Conservation (phyloP, 2,797 vertebrate genomes). For the Orientallactaga sibirica region DNA sequence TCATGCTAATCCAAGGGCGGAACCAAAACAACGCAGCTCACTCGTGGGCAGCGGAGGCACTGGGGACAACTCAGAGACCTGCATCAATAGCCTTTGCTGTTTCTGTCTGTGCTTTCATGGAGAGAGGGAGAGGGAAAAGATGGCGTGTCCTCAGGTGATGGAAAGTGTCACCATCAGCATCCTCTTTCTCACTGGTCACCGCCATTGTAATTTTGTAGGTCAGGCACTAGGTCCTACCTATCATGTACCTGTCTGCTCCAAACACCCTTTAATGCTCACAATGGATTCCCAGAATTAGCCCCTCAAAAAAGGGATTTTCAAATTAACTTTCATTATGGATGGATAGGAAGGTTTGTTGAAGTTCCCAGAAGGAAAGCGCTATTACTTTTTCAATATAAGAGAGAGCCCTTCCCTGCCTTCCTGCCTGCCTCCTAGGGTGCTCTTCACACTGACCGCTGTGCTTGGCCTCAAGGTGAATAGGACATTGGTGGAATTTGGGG, state of each 20-base stretch:
- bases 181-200: background rate
- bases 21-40: background rate
- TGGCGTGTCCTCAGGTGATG: background rate
- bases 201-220: background rate
- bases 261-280: slow-evolving; percentile 18
- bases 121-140: background rate
- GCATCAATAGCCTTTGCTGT: background rate
- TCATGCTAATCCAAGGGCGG: background rate
- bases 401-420: background rate
- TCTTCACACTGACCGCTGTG: background rate
- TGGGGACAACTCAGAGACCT: slow-evolving; percentile 2
- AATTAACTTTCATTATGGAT: slow-evolving; percentile 2
- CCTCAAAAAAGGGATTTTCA: background rate
- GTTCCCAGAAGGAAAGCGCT: slow-evolving; percentile 51
- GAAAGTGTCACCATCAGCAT: background rate
- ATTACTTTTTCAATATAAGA: slow-evolving; percentile 6
- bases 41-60: background rate
- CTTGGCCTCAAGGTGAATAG: slow-evolving; percentile 33
- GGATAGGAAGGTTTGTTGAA: slow-evolving; percentile 33
- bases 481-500: background rate
- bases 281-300: background rate
- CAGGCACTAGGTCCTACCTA: slow-evolving; percentile 33
- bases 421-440: background rate
- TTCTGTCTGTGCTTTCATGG: background rate
- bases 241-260: background rate